A percentile compares a stretch with the other conserved stretches of the same genome.
phyloP scores from a whole-genome alignment of 2,797 vertebrate genomes.

The Enteromius anoplus region DNA sequence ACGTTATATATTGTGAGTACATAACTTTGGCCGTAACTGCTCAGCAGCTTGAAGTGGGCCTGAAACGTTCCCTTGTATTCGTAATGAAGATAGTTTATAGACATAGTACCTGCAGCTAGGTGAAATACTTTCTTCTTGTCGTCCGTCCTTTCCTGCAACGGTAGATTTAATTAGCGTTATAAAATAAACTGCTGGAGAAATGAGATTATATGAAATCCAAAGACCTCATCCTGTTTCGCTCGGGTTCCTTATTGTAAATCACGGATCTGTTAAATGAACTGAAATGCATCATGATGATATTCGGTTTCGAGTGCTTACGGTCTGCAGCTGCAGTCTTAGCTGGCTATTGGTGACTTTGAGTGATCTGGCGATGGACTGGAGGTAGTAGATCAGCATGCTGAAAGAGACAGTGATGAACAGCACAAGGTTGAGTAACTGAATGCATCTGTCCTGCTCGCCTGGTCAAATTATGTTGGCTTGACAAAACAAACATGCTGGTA shows the following conservation, averaged over 20 bases:
- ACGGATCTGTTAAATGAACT: conserved; percentile 10
- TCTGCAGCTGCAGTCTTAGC: conserved; percentile 94
- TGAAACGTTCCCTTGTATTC: not conserved
- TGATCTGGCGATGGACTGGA: conserved; percentile 95
- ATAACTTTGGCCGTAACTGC: not conserved
- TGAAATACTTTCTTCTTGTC: conserved; percentile 96
- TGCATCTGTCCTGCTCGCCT: not conserved
- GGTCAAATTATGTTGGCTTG: conserved; percentile 3
- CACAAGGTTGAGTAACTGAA: not conserved
- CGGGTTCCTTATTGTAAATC: conserved; percentile 15
- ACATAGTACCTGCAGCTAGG: conserved; percentile 85
- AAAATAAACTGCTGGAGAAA: conserved; percentile 30
- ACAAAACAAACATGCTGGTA: not conserved
- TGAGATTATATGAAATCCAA: conserved; percentile 19
- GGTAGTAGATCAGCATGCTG: conserved; percentile 98
- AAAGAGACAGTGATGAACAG: conserved; percentile 52
- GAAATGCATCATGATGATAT: conserved; percentile 22
- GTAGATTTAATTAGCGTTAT: conserved; percentile 20
- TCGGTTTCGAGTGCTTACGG: conserved; percentile 73
- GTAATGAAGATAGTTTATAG: conserved; percentile 21
- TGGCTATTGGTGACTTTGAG: conserved; percentile 97
- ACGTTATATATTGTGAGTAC: conserved; percentile 22
- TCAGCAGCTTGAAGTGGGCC: not conserved
- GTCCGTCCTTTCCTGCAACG: conserved; percentile 87
- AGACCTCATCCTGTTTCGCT: conserved; percentile 23